Conservation (phyloP, 2,113 vertebrate genomes). For the Sardina pilchardus region DNA sequence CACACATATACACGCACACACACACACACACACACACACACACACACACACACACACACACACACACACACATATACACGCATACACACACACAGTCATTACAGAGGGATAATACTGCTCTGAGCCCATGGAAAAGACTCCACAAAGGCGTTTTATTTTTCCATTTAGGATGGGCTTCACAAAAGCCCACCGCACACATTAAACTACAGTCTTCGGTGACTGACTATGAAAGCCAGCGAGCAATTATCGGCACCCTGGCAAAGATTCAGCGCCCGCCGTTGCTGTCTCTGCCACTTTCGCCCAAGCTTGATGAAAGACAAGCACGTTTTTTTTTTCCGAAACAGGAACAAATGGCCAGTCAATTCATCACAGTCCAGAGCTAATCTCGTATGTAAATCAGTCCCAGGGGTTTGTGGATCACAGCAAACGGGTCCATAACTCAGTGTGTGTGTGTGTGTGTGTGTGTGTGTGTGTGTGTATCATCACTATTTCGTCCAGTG, state of each 20-base stretch:
- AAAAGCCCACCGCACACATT: neutral
- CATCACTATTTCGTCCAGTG: neutral
- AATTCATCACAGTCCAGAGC: neutral
- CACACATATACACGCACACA: neutral
- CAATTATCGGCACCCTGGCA: neutral
- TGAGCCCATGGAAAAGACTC: neutral
- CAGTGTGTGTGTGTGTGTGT: neutral
- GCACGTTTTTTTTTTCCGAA: neutral
- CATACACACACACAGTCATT: neutral
- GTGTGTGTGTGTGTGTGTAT: neutral
- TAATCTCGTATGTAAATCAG: neutral
- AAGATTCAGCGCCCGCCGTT: neutral
- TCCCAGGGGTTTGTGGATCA: neutral
- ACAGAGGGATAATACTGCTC: neutral
- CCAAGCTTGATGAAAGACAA: neutral
- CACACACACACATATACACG: neutral
- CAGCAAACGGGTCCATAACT: neutral
- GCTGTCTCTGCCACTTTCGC: neutral
- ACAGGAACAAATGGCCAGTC: neutral
- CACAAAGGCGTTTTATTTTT: neutral
- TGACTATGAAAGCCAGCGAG: neutral
- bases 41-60: neutral
- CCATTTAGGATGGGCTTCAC: neutral
- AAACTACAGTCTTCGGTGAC: neutral
- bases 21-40: neutral